phyloP scores from a whole-genome alignment of 2,888 invertebrate genomes.

The Helleia helle region DNA sequence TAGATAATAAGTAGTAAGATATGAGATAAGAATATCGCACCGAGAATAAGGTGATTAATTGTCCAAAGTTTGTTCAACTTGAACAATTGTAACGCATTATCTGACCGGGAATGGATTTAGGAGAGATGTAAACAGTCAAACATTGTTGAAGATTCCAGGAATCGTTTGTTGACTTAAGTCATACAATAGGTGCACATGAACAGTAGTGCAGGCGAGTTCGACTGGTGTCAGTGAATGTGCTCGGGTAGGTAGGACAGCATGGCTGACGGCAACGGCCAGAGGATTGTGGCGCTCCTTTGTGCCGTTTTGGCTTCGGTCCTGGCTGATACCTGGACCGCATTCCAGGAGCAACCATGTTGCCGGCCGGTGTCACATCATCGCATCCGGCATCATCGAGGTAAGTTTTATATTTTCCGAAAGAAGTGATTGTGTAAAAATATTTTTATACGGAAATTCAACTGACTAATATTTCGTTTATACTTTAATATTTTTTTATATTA shows the following conservation, averaged over 20 bases:
- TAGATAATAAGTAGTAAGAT: constrained; percentile 48
- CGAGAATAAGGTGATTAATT: constrained; percentile 52
- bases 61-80: constrained; percentile 44
- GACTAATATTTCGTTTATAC: too few relatives aligned
- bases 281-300: constrained; percentile 48
- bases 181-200: constrained; percentile 32
- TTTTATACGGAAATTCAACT: too few relatives aligned
- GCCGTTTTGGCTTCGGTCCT: constrained; percentile 57
- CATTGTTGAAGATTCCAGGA: constrained; percentile 55
- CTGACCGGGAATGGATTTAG: constrained; percentile 43
- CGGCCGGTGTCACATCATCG: constrained; percentile 73
- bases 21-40: constrained; percentile 54
- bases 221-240: constrained; percentile 42
- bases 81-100: constrained; percentile 44
- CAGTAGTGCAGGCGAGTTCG: constrained; percentile 30
- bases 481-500: too few relatives aligned
- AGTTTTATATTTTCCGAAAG: constrained; percentile 27
- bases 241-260: constrained; percentile 35
- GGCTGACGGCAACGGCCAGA: constrained; percentile 38
- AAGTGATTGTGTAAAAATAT: too few relatives aligned
- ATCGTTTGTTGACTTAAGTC: constrained; percentile 45
- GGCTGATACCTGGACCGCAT: constrained; percentile 78
- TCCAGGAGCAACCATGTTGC: constrained; percentile 79
- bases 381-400: constrained; percentile 78
- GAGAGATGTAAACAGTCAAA: constrained; percentile 57